These are phyloP conservation scores for Rostratula benghalensis DNA, from an alignment of 2,113 vertebrate genomes.

Conservation along the genomic window DNA sequence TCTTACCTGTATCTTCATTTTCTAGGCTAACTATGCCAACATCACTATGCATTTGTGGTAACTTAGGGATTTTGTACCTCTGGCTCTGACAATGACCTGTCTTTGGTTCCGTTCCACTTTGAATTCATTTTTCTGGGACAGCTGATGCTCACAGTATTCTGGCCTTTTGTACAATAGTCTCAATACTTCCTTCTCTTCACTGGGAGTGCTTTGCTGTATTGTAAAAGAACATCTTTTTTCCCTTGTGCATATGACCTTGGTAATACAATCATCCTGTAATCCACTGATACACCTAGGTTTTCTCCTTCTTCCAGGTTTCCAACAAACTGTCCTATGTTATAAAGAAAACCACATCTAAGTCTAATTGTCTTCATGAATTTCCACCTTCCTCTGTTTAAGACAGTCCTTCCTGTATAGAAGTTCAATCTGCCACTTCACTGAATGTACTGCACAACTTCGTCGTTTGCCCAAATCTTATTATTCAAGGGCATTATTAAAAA, in stretches of 20 bases:
- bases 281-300: background rate
- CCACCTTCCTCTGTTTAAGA: background rate
- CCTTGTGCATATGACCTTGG: background rate
- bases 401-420: background rate
- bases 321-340: background rate
- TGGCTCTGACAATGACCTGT: background rate
- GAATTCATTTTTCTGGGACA: slow-evolving; percentile 1
- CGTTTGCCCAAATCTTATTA: background rate
- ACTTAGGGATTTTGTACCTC: background rate
- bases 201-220: background rate
- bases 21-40: background rate
- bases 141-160: background rate
- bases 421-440: background rate
- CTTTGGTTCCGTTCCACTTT: background rate
- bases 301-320: background rate
- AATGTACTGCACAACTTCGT: background rate
- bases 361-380: background rate
- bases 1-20: background rate
- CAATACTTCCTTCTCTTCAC: background rate
- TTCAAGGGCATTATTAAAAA: background rate
- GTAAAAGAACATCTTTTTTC: background rate
- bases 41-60: background rate
- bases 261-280: background rate
- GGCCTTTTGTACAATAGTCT: background rate
- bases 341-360: background rate